A percentile compares a stretch with the other conserved stretches of the same genome.
phyloP scores from a whole-genome alignment of 2,797 vertebrate species.

The Scolopax bukidnonensis region DNA sequence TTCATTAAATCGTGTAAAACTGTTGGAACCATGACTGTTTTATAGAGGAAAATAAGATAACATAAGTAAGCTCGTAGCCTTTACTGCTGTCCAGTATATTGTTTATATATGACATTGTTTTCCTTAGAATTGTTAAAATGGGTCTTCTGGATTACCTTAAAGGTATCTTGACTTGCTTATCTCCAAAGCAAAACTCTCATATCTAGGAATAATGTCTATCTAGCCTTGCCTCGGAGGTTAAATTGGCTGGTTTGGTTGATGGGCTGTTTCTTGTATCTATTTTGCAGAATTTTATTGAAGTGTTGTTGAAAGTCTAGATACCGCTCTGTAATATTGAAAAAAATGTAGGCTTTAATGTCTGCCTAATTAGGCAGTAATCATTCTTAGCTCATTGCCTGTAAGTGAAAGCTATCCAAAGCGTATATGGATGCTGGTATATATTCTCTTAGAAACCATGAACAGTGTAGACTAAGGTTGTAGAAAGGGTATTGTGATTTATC shows the following conservation, averaged over 20 bases:
- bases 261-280: not conserved
- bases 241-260: not conserved
- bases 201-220: not conserved
- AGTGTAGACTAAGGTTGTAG: not conserved
- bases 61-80: not conserved
- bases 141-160: not conserved
- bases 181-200: not conserved
- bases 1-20: not conserved
- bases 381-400: not conserved
- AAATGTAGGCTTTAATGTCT: not conserved
- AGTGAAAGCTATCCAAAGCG: not conserved
- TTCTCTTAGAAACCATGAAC: not conserved
- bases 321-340: not conserved
- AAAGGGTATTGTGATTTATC: not conserved
- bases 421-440: accelerated
- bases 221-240: not conserved
- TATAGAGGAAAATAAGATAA: not conserved
- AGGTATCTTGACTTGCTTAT: not conserved
- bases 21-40: not conserved
- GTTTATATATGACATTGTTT: not conserved
- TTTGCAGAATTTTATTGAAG: not conserved
- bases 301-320: not conserved
- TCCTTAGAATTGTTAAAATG: not conserved
- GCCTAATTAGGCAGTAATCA: not conserved
- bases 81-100: not conserved